Percentiles rank a stretch among this genome's conserved stretches.
phyloP scores from a whole-genome alignment of 2,888 invertebrate genomes.

The Dicranocentrus wangi region DNA sequence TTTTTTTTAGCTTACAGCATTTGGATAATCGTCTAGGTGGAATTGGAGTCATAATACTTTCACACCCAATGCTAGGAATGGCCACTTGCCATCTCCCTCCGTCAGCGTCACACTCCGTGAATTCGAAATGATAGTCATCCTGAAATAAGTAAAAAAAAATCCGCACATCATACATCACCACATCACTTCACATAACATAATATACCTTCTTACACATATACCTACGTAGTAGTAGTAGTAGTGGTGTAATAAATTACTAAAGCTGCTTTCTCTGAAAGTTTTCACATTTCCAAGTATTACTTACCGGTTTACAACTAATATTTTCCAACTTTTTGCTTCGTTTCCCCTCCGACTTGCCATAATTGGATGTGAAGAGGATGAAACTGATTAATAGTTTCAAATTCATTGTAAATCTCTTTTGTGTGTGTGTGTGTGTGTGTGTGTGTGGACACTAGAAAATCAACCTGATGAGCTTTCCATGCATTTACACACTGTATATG shows the following conservation, averaged over 20 bases:
- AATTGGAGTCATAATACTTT: constrained; percentile 75
- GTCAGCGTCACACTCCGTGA: constrained; percentile 77
- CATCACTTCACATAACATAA: no score
- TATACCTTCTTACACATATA: no score
- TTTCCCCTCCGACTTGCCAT: constrained; percentile 55
- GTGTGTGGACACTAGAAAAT: constrained; percentile 14
- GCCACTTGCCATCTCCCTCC: constrained; percentile 77
- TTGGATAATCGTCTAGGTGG: constrained; percentile 76
- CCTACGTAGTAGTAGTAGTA: no score
- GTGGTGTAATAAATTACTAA: no score
- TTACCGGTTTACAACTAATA: constrained; percentile 68
- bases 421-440: no score
- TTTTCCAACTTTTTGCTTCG: constrained; percentile 70
- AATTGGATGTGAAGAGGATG: constrained; percentile 6
- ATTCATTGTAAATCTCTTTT: constrained; percentile 25
- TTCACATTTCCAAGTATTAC: constrained; percentile 11
- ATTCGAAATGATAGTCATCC: constrained; percentile 77
- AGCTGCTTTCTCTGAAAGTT: no score
- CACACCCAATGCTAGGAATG: constrained; percentile 76
- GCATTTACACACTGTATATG: not conserved
- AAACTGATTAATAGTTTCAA: constrained; percentile 34
- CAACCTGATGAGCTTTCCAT: constrained; percentile 59
- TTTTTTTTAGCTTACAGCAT: constrained; percentile 79
- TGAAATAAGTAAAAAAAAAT: constrained; percentile 56
- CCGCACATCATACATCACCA: constrained; percentile 9